Base-by-base conservation (phyloP, 2,797 vertebrate genomes). In the Chiroxiphia lanceolata region DNA sequence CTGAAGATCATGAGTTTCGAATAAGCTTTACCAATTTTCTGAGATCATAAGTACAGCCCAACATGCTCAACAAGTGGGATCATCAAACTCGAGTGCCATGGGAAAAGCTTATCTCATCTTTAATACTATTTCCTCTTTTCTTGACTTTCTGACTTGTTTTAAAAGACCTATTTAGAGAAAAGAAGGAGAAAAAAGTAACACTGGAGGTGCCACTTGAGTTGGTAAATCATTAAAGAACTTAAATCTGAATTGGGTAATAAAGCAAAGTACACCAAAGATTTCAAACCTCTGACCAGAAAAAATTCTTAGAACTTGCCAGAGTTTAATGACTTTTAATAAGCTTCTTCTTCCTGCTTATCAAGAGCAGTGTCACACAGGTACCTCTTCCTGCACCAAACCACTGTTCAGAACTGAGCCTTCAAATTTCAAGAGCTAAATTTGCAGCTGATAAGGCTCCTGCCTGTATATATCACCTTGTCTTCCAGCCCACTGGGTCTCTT, bases 361-460 rank as follows among this genome's bases (percentile, higher is more conserved):
- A 48, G 40, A 45, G 15, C 20, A 56, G 11, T 15, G 31, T 31
- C 13, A 12, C 1, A 0, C 19, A 60, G 16, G 13, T 57, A 7
- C 31, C 74, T 48, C 54, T 68, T 81, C 26, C 56, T 0, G 2
- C 21, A 15, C 26, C 1, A 0, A 45, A 63, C 6, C 2, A 2
- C 54, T 67, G 34, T 33, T 76, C n/a, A 57, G 57, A 93, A 78
- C 34, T 25, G 75, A 80, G n/a, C 20, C 36, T 80, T 90, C 31
- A 65, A 48, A 34, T 10, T 67, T 67, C 59, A 57, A 47, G 53
- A 75, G n/a, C 22, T 57, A 22, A 53, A 59, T 80, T 50, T 85
- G 56, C 51, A 54, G 22, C 38, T 53, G 44, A 10, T 40, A 47
- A 78, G n/a, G 40, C 15, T 70, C 25, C 36, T 81, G 48, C 15